Evolutionary conservation across 2,797 vertebrate genomes (phyloP).

Genomic region (Diplodus puntazzo): DNA sequence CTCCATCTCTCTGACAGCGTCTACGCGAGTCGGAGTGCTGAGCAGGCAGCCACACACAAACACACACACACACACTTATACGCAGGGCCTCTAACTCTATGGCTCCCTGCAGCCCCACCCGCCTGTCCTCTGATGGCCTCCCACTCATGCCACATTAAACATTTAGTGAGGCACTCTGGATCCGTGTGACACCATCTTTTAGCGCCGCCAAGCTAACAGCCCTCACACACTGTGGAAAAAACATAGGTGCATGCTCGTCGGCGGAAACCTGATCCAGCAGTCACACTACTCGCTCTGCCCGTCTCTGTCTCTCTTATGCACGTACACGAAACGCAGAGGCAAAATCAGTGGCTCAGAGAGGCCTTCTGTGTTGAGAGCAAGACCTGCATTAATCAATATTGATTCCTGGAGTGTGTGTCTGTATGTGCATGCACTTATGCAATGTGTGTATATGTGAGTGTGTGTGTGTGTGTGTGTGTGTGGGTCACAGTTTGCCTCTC

Average conservation of each 20-base stretch:
- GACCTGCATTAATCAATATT: constrained; percentile 75
- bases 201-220: constrained; percentile 70
- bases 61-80: constrained; percentile 22
- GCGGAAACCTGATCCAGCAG: constrained; percentile 68
- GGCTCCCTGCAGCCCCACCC: constrained; percentile 70
- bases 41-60: constrained; percentile 58
- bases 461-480: constrained; percentile 33
- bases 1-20: constrained; percentile 34
- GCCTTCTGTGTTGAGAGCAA: constrained; percentile 56
- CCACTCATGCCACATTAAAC: constrained; percentile 85
- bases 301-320: constrained; percentile 36
- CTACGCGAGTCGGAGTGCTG: constrained; percentile 62
- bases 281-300: constrained; percentile 41
- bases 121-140: constrained; percentile 80
- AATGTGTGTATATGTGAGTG: constrained; percentile 20
- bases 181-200: constrained; percentile 82
- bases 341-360: constrained; percentile 61
- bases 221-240: constrained; percentile 71
- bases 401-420: constrained; percentile 58
- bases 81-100: constrained; percentile 56
- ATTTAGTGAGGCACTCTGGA: constrained; percentile 83
- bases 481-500: constrained; percentile 51
- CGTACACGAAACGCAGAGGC: constrained; percentile 23
- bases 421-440: constrained; percentile 40
- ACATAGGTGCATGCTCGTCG: constrained; percentile 61